Percentiles rank a stretch among this genome's conserved stretches.
These are phyloP conservation scores for Dendropsophus ebraccatus DNA, from an alignment of 2,113 vertebrate species.

Conservation along the genomic window DNA sequence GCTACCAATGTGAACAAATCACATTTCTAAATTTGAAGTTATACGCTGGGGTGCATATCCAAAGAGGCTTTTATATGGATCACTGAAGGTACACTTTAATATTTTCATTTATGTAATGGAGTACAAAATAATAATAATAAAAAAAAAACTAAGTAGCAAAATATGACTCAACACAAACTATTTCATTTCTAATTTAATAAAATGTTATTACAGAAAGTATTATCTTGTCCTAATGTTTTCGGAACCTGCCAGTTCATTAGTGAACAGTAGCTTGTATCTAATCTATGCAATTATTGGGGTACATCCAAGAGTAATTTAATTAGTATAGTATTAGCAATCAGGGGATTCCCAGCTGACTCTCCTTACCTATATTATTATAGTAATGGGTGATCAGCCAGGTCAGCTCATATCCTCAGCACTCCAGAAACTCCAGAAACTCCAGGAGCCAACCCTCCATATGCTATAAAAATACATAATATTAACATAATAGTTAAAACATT, in stretches of 20 bases:
- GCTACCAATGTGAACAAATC: too few relatives aligned
- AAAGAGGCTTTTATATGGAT: not conserved
- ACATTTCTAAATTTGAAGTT: not conserved
- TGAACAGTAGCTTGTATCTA: too few relatives aligned
- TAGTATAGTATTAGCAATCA: not conserved
- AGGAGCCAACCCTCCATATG: not conserved
- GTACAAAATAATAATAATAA: not conserved
- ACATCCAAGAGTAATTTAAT: too few relatives aligned
- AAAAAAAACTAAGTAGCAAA: too few relatives aligned
- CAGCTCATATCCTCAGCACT: not conserved
- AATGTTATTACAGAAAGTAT: too few relatives aligned
- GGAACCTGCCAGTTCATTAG: too few relatives aligned
- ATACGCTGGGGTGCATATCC: not conserved
- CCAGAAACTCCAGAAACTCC: too few relatives aligned
- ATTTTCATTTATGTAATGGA: not conserved
- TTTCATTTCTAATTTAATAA: too few relatives aligned
- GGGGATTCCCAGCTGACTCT: not conserved
- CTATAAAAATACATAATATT: not conserved
- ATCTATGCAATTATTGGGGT: too few relatives aligned
- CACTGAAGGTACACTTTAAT: not conserved
- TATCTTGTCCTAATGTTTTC: too few relatives aligned
- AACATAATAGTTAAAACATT: not conserved
- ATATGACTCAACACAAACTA: too few relatives aligned
- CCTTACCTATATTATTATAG: not conserved
- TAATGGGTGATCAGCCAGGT: not conserved